Evolutionary conservation across 2,888 invertebrate species (phyloP).

Genomic region (Epirrita christyi): DNA sequence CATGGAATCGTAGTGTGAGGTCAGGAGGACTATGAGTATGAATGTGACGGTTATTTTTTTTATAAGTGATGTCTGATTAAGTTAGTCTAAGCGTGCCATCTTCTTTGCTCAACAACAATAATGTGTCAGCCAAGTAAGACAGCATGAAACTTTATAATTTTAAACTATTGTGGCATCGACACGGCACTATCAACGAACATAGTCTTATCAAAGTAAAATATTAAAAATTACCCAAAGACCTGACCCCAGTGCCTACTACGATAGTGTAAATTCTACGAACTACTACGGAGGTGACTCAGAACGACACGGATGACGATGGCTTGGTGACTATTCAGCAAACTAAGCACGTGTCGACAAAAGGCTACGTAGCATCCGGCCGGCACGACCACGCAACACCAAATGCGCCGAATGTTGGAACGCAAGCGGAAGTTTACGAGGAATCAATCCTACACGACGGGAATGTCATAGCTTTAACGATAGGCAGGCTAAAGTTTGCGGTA

Average conservation of each 20-base stretch:
- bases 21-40: too few species aligned
- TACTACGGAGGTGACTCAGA: slow-evolving; percentile 55
- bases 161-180: too few species aligned
- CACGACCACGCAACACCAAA: slow-evolving; percentile 53
- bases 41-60: too few species aligned
- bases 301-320: slow-evolving; percentile 40
- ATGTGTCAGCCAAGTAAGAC: not conserved
- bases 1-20: too few species aligned
- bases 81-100: not conserved
- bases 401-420: slow-evolving; percentile 60
- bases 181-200: not conserved
- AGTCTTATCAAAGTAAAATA: not conserved
- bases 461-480: slow-evolving; percentile 51
- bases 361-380: slow-evolving; percentile 65
- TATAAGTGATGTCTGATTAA: slow-evolving; percentile 13
- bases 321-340: slow-evolving; percentile 53
- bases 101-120: not conserved
- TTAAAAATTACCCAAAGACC: slow-evolving; percentile 14
- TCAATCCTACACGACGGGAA: slow-evolving; percentile 60
- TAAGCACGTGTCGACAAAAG: slow-evolving; percentile 67
- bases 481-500: slow-evolving; percentile 38
- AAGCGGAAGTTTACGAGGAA: slow-evolving; percentile 68
- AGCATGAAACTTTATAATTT: not conserved
- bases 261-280: slow-evolving; percentile 52
- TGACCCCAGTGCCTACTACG: slow-evolving; percentile 21